Base-by-base conservation (phyloP, 2,888 invertebrate species). In the Lissonota sp. region DNA sequence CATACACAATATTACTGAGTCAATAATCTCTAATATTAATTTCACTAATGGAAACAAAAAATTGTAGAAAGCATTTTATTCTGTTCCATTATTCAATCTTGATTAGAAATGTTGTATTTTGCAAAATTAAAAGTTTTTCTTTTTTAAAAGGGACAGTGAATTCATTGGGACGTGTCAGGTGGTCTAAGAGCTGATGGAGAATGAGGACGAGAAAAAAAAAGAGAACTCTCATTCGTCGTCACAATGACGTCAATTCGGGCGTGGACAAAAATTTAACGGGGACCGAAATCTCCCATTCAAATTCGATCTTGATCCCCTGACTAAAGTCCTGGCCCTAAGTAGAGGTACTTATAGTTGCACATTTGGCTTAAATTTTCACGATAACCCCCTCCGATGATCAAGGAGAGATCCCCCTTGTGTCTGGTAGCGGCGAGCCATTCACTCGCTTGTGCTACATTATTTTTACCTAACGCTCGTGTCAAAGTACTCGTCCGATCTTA, bases 301-400 rank as follows among this genome's bases (percentile, higher is more conserved):
- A 92, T 91, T 87, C 85, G 86, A 88, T 90, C 88, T 85, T 83
- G 82, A 89, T 87, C 88, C 90, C 85, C 84, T 67, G 83, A 86
- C 86, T 86, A 87, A 88, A 87, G 90, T 89, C 84, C 89, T 87
- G 86, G 79, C 86, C 86, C 80, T 92, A 92, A 91, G 91, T 91
- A 92, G 37, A 44, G 89, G 85, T 91, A 91, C 92, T 91, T 92
- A 26, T 26, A 91, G 92, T 90, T 91, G 91, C 91, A 92, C 92
- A 92, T 92, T 92, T 92, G 91, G 92, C 88, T 90, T 85, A 87
- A 89, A 90, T 87, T 87, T 86, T 86, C 74, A 73, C 84, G 72
- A 85, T 84, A 70, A 82, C 70, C 64, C 79, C 75, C 62, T 26
- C 26, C 26, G 26, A 26, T 26, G 26, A 26, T 26, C 14, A 12